Conservation (phyloP, 2,888 invertebrate species). For the Schizotus pectinicornis region DNA sequence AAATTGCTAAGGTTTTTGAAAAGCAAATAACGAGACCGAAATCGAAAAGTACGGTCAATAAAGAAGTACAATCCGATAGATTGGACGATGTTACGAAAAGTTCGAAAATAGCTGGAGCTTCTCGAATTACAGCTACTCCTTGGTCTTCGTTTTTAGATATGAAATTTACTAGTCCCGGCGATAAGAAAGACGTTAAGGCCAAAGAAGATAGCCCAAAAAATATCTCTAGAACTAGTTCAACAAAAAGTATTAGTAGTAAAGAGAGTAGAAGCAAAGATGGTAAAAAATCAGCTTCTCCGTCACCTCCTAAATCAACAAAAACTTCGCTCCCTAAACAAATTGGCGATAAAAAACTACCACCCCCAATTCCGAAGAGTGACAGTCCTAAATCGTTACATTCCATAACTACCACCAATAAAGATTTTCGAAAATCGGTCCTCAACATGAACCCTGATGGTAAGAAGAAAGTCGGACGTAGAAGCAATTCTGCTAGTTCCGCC, state of each 20-base stretch:
- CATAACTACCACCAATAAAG: conserved; percentile 67
- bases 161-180: conserved; percentile 58
- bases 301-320: conserved; percentile 40
- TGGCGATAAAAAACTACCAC: conserved; percentile 41
- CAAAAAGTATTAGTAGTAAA: conserved; percentile 57
- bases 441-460: conserved; percentile 65
- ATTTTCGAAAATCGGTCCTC: conserved; percentile 75
- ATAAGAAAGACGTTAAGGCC: conserved; percentile 53
- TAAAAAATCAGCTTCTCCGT: conserved; percentile 41
- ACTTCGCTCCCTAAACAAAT: conserved; percentile 44
- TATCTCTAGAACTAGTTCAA: conserved; percentile 58
- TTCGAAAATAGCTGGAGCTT: conserved; percentile 69
- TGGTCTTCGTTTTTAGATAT: conserved; percentile 69
- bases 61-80: conserved; percentile 76
- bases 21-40: conserved; percentile 70
- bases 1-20: conserved; percentile 75
- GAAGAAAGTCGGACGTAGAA: conserved; percentile 57
- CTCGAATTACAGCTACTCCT: conserved; percentile 62
- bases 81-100: conserved; percentile 72
- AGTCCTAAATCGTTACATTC: conserved; percentile 52
- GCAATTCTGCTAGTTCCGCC: conserved; percentile 59
- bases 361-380: conserved; percentile 61
- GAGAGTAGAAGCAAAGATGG: conserved; percentile 41
- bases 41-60: conserved; percentile 67
- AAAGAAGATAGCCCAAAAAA: conserved; percentile 53